These are phyloP conservation scores for Callithrix jacchus DNA, from an alignment of 2,113 vertebrate species.

Conservation along the genomic window DNA sequence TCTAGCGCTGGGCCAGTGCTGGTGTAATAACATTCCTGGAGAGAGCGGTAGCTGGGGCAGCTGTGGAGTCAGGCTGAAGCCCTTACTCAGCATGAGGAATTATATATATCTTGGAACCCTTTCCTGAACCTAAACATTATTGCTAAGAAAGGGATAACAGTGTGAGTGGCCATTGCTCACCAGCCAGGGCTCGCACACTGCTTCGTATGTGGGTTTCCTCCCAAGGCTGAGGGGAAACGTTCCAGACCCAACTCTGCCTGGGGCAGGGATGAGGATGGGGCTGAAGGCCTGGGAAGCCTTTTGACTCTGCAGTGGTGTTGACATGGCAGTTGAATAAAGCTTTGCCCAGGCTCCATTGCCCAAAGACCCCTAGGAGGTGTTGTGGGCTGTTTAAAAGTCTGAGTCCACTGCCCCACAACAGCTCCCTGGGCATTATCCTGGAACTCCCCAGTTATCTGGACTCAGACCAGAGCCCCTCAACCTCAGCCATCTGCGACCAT, in stretches of 20 bases:
- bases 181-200: constrained; percentile 68
- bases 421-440: background rate
- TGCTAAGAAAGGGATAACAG: constrained; percentile 86
- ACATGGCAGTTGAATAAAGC: background rate
- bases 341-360: background rate
- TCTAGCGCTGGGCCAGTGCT: constrained; percentile 73
- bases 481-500: background rate
- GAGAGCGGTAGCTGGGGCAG: constrained; percentile 78
- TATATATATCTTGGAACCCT: constrained; percentile 87
- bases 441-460: background rate
- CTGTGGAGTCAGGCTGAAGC: constrained; percentile 79
- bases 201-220: constrained; percentile 76
- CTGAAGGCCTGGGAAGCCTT: constrained; percentile 59
- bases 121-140: constrained; percentile 88
- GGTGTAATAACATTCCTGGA: constrained; percentile 82
- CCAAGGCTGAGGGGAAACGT: constrained; percentile 69
- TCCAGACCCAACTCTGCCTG: constrained; percentile 70
- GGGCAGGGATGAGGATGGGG: constrained; percentile 41
- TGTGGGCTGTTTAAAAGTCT: background rate
- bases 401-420: background rate
- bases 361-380: background rate
- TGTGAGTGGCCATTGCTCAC: constrained; percentile 79
- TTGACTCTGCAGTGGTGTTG: background rate
- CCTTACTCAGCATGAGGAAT: constrained; percentile 87
- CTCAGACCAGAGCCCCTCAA: background rate